Evolutionary conservation across 2,888 invertebrate species (phyloP), one percentile per base, ranked within the genome.

Genomic region (Psococerastis gibbosa): DNA sequence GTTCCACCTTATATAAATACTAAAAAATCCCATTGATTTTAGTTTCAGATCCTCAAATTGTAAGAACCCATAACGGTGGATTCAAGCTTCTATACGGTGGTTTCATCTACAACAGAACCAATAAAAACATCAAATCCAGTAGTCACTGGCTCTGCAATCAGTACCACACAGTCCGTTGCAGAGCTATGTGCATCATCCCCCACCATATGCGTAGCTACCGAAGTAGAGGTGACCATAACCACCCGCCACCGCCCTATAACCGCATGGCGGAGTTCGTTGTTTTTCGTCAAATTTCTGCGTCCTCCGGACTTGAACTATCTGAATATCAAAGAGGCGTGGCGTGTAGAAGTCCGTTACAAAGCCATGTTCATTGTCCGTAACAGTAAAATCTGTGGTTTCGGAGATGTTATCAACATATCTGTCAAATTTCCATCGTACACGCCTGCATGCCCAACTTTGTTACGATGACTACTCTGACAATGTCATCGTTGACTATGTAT

Each of bases 31-130:
- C 27, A 9, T 27, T 9, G 6, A 27, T 27, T 27, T 27, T 27
- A 27, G 27, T 9, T 27, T 6, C 6, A 9, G 6, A 11, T 6
- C 38, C 38, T n/a, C 15, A 22, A 17, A 17, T 38, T 9, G 22
- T 38, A 38, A 38, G 17, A 18, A 18, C 38, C 5, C 16, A 38
- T n/a, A 38, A 38, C 5, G 38, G 38, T 9, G 22, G 22, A 20
- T 20, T 22, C 3, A 38, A 38, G 20, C 22, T 38, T 13, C 20
- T 17, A 16, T 22, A 18, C 20, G 22, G 17, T 13, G 38, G 38
- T 4, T 38, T 20, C 20, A 18, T 18, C 20, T 38, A 38, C 20
- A 38, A 17, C 9, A 38, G 38, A 18, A 38, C 38, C 17, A 38
- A 38, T 20, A 5, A 22, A 11, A 38, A 38, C 17, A 18, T 38